phyloP scores from a whole-genome alignment of 2,888 invertebrate species.

The Hemistola chrysoprasaria region DNA sequence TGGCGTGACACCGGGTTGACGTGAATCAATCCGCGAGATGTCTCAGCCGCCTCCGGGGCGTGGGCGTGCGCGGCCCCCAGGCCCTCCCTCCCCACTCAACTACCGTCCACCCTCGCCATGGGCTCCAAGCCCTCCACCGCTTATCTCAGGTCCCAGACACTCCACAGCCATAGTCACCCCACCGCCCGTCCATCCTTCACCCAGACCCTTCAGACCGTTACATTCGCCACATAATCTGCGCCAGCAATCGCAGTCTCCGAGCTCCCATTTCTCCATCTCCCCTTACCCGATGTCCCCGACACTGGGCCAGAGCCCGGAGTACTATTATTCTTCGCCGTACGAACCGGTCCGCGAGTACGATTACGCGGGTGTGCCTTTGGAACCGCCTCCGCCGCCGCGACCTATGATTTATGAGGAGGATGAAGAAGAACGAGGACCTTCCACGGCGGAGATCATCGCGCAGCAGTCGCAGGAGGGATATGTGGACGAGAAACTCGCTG shows the following conservation, averaged over 20 bases:
- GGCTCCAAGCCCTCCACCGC: constrained; percentile 88
- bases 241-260: constrained; percentile 73
- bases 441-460: constrained; percentile 95
- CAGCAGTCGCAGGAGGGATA: constrained; percentile 97
- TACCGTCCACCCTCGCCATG: constrained; percentile 90
- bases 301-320: constrained; percentile 83
- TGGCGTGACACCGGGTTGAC: constrained; percentile 81
- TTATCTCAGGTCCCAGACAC: constrained; percentile 84
- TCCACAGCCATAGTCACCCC: constrained; percentile 79
- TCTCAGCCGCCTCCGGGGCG: constrained; percentile 78
- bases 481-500: constrained; percentile 95
- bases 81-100: constrained; percentile 82
- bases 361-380: constrained; percentile 89
- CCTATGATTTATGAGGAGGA: constrained; percentile 85
- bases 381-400: constrained; percentile 88
- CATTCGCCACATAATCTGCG: constrained; percentile 70
- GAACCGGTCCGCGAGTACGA: constrained; percentile 84
- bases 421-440: constrained; percentile 88
- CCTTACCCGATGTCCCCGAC: constrained; percentile 81
- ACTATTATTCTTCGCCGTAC: constrained; percentile 82
- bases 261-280: constrained; percentile 76
- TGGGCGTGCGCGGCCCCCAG: constrained; percentile 69
- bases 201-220: constrained; percentile 72
- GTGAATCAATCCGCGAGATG: constrained; percentile 75
- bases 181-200: constrained; percentile 81